Base-by-base conservation (phyloP, 92 coral and sea anemone species). In the Paramuricea clavata region DNA sequence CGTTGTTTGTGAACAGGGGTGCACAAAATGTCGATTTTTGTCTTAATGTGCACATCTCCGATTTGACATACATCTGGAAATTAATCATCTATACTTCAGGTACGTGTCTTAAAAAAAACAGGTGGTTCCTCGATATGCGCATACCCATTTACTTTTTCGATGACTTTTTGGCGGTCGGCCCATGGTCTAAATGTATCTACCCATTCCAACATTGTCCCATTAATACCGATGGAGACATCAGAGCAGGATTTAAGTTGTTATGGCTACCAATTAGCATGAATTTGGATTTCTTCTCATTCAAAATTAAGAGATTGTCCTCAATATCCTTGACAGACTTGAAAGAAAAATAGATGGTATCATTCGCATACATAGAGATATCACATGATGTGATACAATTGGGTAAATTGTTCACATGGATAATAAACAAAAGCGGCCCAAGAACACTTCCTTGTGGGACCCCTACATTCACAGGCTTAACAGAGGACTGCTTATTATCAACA, bases 71-170 rank as follows among this genome's bases (percentile, higher is more conserved):
- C 49, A 30, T 34, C 23, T 13, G 44, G 49, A 70, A 70, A 70
- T 30, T 34, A 30, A 3, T 70, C 26, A 16, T 6, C 43, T 5
- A 34, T 30, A 70, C 49, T 1, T 70, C 76, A 41, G 19, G 47
- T 70, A 34, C 5, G 19, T 34, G 13, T 34, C 43, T 34, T 30
- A 31, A 30, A 12, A 70, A 70, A 70, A 30, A 3, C 47, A 70
- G 76, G 44, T 71, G 77, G 77, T 36, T 71, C 76, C 77, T 71
- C 76, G 47, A n/a, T 70, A 19, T 21, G 19, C 76, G 47, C 76
- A 70, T 70, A 19, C 47, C 44, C 16, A 65, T 32, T 27, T 27
- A 65, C 72, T 65, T 26, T 65, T 65, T 32, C 13, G 33, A 32
- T 8, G n/a, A 33, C 76, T 70, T 70, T n/a, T 70, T 41, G 10